Evolutionary conservation across 1,140 invertebrate species (phyloP).

Genomic region (Ips typographus): DNA sequence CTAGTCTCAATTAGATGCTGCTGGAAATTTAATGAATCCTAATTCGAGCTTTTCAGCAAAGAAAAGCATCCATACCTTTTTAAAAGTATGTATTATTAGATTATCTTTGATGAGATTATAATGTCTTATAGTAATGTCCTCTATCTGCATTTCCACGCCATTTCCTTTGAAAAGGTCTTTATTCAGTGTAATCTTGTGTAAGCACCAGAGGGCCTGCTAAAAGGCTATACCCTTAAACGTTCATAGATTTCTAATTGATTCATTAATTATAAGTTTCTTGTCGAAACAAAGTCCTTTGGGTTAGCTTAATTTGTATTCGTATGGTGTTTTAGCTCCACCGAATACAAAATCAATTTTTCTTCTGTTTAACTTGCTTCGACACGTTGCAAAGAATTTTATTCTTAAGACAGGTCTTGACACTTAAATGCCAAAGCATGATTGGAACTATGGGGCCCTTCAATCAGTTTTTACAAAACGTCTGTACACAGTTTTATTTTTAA

Average conservation of each 20-base stretch:
- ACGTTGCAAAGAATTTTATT: not conserved
- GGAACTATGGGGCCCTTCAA: too few species aligned
- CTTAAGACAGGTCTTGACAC: not conserved
- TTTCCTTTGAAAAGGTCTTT: conserved; percentile 34
- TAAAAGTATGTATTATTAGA: conserved; percentile 2
- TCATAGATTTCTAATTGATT: conserved; percentile 38
- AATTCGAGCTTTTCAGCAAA: too few species aligned
- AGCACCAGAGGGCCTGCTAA: conserved; percentile 25
- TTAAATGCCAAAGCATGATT: too few species aligned
- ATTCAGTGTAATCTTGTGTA: conserved; percentile 34
- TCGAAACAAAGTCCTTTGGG: conserved; percentile 1
- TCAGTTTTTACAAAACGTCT: not conserved
- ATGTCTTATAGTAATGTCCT: conserved; percentile 30
- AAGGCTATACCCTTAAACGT: conserved; percentile 31
- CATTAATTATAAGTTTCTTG: conserved; percentile 15
- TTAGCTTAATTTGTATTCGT: not conserved
- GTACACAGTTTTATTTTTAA: not conserved
- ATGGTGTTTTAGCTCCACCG: not conserved
- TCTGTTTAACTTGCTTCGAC: not conserved
- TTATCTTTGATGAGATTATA: conserved; percentile 41
- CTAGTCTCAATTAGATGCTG: too few species aligned
- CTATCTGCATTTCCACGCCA: conserved; percentile 39
- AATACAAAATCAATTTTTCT: not conserved
- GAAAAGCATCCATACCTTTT: too few species aligned
- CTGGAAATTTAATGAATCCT: too few species aligned